Evolutionary conservation across 2,113 vertebrate genomes (phyloP), one percentile per base, ranked within the genome.

Genomic region (Saimiri boliviensis): DNA sequence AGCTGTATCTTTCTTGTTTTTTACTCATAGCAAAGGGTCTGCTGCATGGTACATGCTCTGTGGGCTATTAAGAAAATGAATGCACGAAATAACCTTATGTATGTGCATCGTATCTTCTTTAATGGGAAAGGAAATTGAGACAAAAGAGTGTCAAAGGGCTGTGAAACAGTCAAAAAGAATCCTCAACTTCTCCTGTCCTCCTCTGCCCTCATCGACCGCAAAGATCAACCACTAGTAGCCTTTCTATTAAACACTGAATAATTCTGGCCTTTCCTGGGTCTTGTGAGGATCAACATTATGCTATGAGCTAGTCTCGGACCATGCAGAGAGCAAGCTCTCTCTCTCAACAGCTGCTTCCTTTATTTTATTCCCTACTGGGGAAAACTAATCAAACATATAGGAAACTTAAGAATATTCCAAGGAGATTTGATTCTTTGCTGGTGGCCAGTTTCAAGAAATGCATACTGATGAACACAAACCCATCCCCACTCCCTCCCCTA

Each of bases 381-480:
- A 92, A 91, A 95, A 79, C 32, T 58, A 89, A 88, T 88, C 49
- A 88, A 88, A 91, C 74, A 60, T 1, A 11, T 32, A 40, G 45
- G 66, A 88, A 83, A 56, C 52, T 81, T 68, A 82, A 93, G 23
- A 90, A 89, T 79, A 91, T 86, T 81, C 92, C 13, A 40, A 42
- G 32, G 30, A 54, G 13, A 85, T 81, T 52, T 88, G 74, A 82
- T 70, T 94, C 71, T 82, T 93, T 40, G 63, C 47, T 76, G 58
- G 68, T 40, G 21, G 56, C 30, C 70, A 25, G n/a, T 85, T 91
- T 85, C 20, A 63, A 49, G 30, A 88, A 79, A 58, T 8, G 4
- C 16, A 70, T 27, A 30, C 37, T 42, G 25, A 87, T 49, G 45
- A 70, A 71, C 60, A 27, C n/a, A 63, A 73, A 27, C 2, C 5